Percentiles rank a stretch among this genome's conserved stretches.
Evolutionary conservation across 2,113 vertebrate species (phyloP).

Genomic region (Sarotherodon lohbergeri): DNA sequence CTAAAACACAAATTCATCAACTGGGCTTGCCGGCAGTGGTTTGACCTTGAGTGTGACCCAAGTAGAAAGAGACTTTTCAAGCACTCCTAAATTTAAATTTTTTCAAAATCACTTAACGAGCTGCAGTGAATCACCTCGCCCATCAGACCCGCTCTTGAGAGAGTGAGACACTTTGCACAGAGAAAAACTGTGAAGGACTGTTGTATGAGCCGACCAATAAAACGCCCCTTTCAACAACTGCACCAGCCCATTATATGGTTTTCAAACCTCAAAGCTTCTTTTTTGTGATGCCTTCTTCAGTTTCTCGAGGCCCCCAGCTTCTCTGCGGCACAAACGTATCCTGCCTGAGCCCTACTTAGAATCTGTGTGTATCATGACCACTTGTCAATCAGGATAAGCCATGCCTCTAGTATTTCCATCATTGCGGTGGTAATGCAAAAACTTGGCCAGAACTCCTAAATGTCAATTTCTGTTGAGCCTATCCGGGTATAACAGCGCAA

Average conservation of each 20-base stretch:
- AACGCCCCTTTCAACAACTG: neutral
- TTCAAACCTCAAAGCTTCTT: slow-evolving; percentile 2
- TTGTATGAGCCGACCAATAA: neutral
- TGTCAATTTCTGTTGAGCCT: slow-evolving; percentile 33
- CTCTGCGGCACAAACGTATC: slow-evolving; percentile 8
- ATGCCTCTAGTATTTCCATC: slow-evolving; percentile 26
- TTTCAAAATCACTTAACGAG: neutral
- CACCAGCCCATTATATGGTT: slow-evolving; percentile 4
- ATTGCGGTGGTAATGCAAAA: slow-evolving; percentile 14
- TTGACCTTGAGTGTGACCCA: neutral
- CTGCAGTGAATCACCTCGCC: neutral
- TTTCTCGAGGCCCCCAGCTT: neutral
- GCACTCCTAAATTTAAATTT: neutral
- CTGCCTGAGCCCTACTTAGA: neutral
- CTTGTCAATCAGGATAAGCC: neutral
- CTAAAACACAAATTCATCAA: neutral
- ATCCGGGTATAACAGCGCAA: neutral
- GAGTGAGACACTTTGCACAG: neutral
- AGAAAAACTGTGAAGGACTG: neutral
- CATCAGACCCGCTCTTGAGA: neutral
- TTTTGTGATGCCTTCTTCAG: slow-evolving; percentile 3
- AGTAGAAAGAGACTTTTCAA: neutral
- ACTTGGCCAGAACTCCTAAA: slow-evolving; percentile 39
- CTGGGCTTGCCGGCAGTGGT: neutral
- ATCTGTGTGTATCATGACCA: slow-evolving; percentile 29